Conservation (phyloP, 2,888 invertebrate species). For the Byasa hedistus region DNA sequence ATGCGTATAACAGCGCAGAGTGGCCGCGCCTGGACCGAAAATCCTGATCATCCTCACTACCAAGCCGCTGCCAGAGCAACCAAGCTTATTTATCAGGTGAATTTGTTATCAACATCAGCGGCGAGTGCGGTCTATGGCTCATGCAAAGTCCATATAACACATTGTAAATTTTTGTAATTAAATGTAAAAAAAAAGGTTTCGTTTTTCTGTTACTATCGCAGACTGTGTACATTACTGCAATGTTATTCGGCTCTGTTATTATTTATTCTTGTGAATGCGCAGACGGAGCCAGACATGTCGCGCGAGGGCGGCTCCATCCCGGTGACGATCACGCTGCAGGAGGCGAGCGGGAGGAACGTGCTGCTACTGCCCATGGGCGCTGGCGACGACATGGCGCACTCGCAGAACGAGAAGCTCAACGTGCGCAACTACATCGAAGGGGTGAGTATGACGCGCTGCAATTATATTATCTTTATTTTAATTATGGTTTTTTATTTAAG, state of each 20-base stretch:
- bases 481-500: no score
- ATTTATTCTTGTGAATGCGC: conserved; percentile 4
- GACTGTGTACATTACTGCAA: no score
- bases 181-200: no score
- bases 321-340: conserved; percentile 94
- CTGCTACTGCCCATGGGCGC: conserved; percentile 96
- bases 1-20: conserved; percentile 89
- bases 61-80: conserved; percentile 91
- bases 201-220: no score
- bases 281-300: conserved; percentile 94
- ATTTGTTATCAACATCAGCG: not conserved
- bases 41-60: conserved; percentile 95
- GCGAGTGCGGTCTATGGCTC: not conserved
- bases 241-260: not conserved
- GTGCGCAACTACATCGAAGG: conserved; percentile 95
- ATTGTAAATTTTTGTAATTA: no score
- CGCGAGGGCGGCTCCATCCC: conserved; percentile 99
- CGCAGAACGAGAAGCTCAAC: conserved; percentile 98
- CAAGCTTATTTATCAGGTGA: conserved; percentile 88
- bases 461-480: no score
- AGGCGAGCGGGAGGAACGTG: conserved; percentile 95
- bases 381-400: conserved; percentile 98
- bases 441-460: conserved; percentile 75
- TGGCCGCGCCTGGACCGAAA: conserved; percentile 95
- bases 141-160: no score